Conservation (phyloP, 2,888 invertebrate genomes). For the Elmis aenea region DNA sequence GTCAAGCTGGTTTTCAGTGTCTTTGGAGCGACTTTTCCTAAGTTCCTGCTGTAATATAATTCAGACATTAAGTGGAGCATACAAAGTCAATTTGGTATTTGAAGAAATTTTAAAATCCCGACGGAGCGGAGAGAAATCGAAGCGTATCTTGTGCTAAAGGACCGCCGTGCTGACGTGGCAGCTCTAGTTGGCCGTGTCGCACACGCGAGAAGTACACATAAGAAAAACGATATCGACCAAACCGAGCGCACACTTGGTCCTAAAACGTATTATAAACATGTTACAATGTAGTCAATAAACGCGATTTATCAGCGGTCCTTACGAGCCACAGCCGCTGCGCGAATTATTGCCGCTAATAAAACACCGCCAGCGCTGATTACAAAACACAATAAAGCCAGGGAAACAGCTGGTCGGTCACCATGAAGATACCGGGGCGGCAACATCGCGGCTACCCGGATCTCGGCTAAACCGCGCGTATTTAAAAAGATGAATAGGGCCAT, state of each 20-base stretch:
- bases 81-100: no score
- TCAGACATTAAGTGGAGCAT: no score
- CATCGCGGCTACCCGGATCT: conserved; percentile 13
- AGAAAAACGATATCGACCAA: conserved; percentile 29
- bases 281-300: conserved; percentile 42
- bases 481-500: conserved; percentile 62
- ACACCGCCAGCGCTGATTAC: conserved; percentile 42
- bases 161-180: conserved; percentile 18
- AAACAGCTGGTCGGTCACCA: conserved; percentile 30
- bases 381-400: conserved; percentile 40
- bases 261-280: conserved; percentile 30
- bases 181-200: conserved; percentile 14
- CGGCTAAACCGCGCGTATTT: conserved; percentile 41
- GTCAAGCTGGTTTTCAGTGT: no score
- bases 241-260: conserved; percentile 16
- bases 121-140: conserved; percentile 7
- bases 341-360: conserved; percentile 41
- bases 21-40: no score
- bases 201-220: conserved; percentile 22
- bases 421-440: conserved; percentile 22
- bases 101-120: no score
- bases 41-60: no score
- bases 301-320: conserved; percentile 40
- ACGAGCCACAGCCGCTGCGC: conserved; percentile 38
- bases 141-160: conserved; percentile 8